Evolutionary conservation across 2,113 vertebrate genomes (phyloP).

Genomic region (Xiphophorus hellerii): DNA sequence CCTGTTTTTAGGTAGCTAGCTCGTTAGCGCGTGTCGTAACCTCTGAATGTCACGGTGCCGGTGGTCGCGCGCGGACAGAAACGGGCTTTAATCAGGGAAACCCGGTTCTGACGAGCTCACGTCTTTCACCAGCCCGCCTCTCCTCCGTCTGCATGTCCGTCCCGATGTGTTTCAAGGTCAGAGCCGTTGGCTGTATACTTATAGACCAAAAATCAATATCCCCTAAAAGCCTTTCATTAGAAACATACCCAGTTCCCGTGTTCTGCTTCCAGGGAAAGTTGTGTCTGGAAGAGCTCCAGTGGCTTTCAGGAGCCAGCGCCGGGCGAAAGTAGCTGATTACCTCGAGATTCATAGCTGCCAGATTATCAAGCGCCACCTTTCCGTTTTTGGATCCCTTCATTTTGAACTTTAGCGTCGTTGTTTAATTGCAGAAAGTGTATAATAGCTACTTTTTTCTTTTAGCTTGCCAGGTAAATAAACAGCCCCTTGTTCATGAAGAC

Average conservation of each 20-base stretch:
- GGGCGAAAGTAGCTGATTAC: slow-evolving; percentile 50
- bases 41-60: slow-evolving; percentile 9
- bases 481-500: no score
- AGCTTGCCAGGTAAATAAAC: no score
- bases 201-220: slow-evolving; percentile 72
- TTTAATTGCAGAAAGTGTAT: neutral
- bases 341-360: slow-evolving; percentile 32
- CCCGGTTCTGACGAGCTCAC: neutral
- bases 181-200: slow-evolving; percentile 38
- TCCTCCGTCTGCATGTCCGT: slow-evolving; percentile 36
- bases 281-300: slow-evolving; percentile 69
- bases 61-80: neutral
- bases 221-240: slow-evolving; percentile 77
- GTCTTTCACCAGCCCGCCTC: neutral
- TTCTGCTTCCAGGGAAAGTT: slow-evolving; percentile 63
- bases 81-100: neutral
- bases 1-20: slow-evolving; percentile 4
- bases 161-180: slow-evolving; percentile 54
- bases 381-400: slow-evolving; percentile 1
- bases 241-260: slow-evolving; percentile 67
- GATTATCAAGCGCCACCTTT: slow-evolving; percentile 5
- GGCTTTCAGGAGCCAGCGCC: slow-evolving; percentile 58
- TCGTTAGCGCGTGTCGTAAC: slow-evolving; percentile 28
- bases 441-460: neutral
- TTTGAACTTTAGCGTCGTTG: slow-evolving; percentile 8